Percentiles rank a stretch among this genome's conserved stretches.
phyloP scores from a whole-genome alignment of 2,113 vertebrate genomes.

The Charina bottae region DNA sequence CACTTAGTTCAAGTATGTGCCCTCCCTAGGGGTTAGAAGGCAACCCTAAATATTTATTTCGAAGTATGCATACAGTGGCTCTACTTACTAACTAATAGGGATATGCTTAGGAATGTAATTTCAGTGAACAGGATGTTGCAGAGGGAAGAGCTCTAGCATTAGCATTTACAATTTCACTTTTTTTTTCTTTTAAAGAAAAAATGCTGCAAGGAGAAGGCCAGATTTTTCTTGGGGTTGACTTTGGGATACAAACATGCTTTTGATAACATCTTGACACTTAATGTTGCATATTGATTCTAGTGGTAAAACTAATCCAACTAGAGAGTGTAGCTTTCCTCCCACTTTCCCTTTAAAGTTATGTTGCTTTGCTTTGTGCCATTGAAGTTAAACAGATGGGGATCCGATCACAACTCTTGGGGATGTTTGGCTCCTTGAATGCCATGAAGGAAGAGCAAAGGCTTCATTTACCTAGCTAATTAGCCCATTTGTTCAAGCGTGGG shows the following conservation, averaged over 20 bases:
- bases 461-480: neutral
- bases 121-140: neutral
- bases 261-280: neutral
- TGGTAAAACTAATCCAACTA: neutral
- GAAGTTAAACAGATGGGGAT: neutral
- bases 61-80: neutral
- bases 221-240: neutral
- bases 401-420: no score
- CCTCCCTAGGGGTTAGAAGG: no score
- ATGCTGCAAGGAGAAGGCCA: neutral
- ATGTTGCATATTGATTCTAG: neutral
- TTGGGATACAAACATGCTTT: neutral
- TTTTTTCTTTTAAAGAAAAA: neutral
- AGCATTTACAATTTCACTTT: neutral
- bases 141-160: neutral
- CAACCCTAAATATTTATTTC: neutral
- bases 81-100: neutral
- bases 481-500: neutral
- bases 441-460: neutral
- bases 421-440: neutral
- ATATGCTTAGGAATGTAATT: neutral
- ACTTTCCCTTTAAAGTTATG: neutral
- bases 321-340: neutral
- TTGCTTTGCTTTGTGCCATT: neutral
- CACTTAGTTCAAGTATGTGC: neutral